Evolutionary conservation across 2,888 invertebrate genomes (phyloP), one percentile per base, ranked within the genome.

Genomic region (Drosophila trichaetosa): DNA sequence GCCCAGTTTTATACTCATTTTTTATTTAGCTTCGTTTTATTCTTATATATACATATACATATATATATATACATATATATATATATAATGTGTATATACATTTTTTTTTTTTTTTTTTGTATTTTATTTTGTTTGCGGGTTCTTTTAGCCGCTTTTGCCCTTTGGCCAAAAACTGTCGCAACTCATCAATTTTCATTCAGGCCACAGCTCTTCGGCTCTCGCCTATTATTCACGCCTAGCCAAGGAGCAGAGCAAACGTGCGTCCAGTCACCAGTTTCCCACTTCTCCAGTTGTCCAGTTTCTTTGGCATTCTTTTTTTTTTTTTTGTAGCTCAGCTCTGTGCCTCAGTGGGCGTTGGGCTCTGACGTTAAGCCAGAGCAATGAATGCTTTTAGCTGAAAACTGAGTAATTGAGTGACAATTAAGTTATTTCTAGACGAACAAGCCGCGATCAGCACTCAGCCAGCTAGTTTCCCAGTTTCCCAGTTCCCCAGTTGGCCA

Each of bases 371-470:
- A 80, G 76, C 80, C 82, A 82, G 87, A 81, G 80, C 82, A 84
- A 85, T 82, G 83, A 90, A 84, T 84, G 88, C 89, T 89, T 89
- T 86, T 83, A 89, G 87, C 87, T 91, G 91, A 91, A 91, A 91
- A 90, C 91, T 91, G 91, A 91, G 91, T 91, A 91, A 91, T 92
- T 91, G 91, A 91, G 91, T 92, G 92, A 92, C 91, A 91, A 91
- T 91, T 91, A 91, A 91, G 91, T 90, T 92, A 90, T 91, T 92
- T 89, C 90, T 80, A 85, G 83, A 87, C 89, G 83, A 88, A 86
- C 87, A 82, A 87, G 84, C 78, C 72, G 69, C 77, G 87, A 83
- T 83, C 76, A 70, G 64, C 72, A 71, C 73, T 72, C 72, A 75
- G 64, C 64, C 51, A 24, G 58, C 73, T 54, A 73, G 48, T 48